phyloP scores from a whole-genome alignment of 2,797 vertebrate species.

The Percopsis omiscomaycus region DNA sequence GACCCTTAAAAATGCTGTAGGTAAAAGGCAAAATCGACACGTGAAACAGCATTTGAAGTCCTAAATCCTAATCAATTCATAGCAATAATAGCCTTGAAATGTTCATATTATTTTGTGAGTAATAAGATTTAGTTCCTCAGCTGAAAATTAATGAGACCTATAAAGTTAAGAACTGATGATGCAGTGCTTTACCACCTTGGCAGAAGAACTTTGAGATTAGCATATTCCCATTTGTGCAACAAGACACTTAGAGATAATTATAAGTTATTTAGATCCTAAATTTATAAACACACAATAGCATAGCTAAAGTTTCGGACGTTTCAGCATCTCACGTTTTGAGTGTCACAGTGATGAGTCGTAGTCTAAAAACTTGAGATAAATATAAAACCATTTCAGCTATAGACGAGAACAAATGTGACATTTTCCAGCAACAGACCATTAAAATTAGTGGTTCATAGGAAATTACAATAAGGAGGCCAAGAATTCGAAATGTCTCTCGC shows the following conservation, averaged over 20 bases:
- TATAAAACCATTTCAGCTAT: conserved; percentile 55
- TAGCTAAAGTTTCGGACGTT: conserved; percentile 63
- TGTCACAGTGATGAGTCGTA: conserved; percentile 70
- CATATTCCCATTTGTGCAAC: conserved; percentile 30
- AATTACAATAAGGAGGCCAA: conserved; percentile 36
- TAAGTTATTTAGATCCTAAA: conserved; percentile 52
- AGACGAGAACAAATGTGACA: conserved; percentile 32
- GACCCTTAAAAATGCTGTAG: no score
- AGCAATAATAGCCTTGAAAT: conserved; percentile 6
- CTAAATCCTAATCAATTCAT: no score
- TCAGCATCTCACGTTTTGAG: conserved; percentile 61
- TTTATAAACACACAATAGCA: conserved; percentile 56
- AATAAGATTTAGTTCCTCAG: background rate
- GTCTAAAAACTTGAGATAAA: conserved; percentile 38
- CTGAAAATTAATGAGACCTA: background rate
- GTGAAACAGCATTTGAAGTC: no score
- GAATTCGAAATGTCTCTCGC: conserved; percentile 20
- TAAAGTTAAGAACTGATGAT: conserved; percentile 19
- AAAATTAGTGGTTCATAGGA: conserved; percentile 63
- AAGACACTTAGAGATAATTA: conserved; percentile 52
- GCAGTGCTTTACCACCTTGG: conserved; percentile 33
- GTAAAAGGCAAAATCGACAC: no score
- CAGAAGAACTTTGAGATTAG: conserved; percentile 25
- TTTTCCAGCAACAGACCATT: conserved; percentile 54
- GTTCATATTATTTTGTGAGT: conserved; percentile 28